Evolutionary conservation across 2,888 invertebrate species (phyloP), one percentile per base, ranked within the genome.

Genomic region (Arge pagana): DNA sequence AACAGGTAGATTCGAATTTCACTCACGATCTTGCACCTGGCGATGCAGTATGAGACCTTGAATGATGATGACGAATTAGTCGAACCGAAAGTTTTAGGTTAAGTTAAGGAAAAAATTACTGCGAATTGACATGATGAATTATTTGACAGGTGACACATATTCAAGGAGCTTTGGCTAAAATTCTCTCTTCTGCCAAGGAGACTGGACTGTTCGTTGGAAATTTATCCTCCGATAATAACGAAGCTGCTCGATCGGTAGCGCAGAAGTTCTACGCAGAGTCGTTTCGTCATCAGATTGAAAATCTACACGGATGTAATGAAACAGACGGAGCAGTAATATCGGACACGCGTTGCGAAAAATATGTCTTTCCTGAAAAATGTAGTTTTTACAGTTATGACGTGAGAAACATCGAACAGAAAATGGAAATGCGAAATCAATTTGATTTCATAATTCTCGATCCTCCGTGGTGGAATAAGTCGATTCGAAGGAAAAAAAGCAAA

Each of bases 381-480:
- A 79, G 76, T 74, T 92, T 88, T 75, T 86, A 78, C 68, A 87
- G 86, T 61, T 85, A 86, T 70, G 81, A 85, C 63, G 81, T 89
- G 59, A 79, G 78, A 13, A 79, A 85, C 58, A 80, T 88, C 0
- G 72, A 76, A n/a, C 72, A 81, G 40, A 78, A 82, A 60, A 77
- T 84, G 37, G 63, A 75, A 19, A 76, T 79, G 51, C 77, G 79
- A 5, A 72, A 72, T 50, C 80, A 79, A 54, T 96, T 83, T 80
- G 90, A 96, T 74, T 79, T 95, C 48, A 82, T 98, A 43, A 77
- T 96, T 13, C 80, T 96, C 60, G 98, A 98, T 79, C 97, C 97
- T 24, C 96, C 97, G 0, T 98, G 97, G 97, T 87, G 88, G 81
- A 97, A 97, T 73, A 95, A 94, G 77, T 96, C 92, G 57, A 93